These are phyloP conservation scores for Silurus meridionalis DNA, from an alignment of 2,113 vertebrate genomes.

Conservation along the genomic window DNA sequence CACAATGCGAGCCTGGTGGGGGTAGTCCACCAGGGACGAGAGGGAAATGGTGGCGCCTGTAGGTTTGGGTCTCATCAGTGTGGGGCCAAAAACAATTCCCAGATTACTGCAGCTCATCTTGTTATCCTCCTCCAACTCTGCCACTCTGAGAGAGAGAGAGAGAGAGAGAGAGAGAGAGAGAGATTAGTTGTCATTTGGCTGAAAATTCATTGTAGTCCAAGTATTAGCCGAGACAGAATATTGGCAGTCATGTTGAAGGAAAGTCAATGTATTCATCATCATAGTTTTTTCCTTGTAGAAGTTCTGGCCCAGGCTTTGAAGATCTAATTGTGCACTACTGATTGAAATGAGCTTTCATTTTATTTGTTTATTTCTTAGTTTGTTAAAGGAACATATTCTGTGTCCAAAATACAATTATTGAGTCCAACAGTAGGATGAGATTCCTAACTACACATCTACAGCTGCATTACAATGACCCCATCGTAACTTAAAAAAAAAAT, in stretches of 20 bases:
- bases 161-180: background rate
- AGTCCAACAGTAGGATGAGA: background rate
- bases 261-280: background rate
- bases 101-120: conserved; percentile 94
- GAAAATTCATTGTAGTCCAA: background rate
- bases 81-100: conserved; percentile 93
- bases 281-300: background rate
- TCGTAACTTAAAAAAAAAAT: no score
- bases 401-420: background rate
- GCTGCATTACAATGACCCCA: no score
- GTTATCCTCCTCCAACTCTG: conserved; percentile 88
- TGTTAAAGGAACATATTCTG: background rate
- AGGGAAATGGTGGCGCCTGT: conserved; percentile 89
- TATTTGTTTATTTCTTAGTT: background rate
- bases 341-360: background rate
- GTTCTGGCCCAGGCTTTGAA: background rate
- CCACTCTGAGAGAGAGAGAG: conserved; percentile 74
- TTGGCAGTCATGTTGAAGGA: background rate
- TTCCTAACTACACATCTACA: background rate
- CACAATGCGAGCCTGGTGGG: conserved; percentile 90
- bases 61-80: conserved; percentile 89
- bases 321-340: background rate
- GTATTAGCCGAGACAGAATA: background rate
- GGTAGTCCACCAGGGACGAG: conserved; percentile 94
- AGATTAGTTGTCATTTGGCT: background rate